Evolutionary conservation across 2,113 vertebrate species (phyloP), one percentile per base, ranked within the genome.

Genomic region (Zosterops japonicus): DNA sequence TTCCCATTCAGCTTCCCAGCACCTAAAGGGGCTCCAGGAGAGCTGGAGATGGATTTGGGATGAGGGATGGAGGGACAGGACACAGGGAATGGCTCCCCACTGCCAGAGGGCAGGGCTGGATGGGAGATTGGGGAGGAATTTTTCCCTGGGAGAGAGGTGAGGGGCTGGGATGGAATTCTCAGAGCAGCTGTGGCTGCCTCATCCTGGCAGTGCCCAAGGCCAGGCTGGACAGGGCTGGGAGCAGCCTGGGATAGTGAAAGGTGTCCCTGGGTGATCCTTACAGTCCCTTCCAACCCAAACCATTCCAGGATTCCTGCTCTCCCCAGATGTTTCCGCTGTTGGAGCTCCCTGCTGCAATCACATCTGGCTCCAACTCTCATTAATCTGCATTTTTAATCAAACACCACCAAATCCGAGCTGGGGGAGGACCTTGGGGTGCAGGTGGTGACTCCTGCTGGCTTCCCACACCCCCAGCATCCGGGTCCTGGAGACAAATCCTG

Each of bases 361-460:
- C 1, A 3, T 21, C 56, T 25, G 36, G 5, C 35, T 76, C 77
- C 29, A 44, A 8, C 0, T 0, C 8, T 3, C 1, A 0, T 77
- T 89, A 68, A 56, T 29, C 35, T 14, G 35, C 7, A 3, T 79
- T 90, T 85, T 85, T 59, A 39, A 49, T 79, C 29, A 23, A 87
- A 22, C 17, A 12, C 0, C 68, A 59, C 10, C 60, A 29, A 67
- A 68, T 23, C 3, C 19, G 25, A 50, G 52, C 52, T 2, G 2
- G 15, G 29, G 13, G 12, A 7, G 6, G 3, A 44, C 9, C 36
- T 23, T 12, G 47, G 39, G 33, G 6, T 14, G n/a, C 61, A 42
- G 56, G 20, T 33, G 71, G 55, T 50, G 56, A 11, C 47, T 16
- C 52, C 88, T 39, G 42, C 47, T 70, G 69, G 11, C 19, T 39